These are phyloP conservation scores for Scytalopus superciliaris DNA, from an alignment of 2,113 vertebrate genomes.

Conservation along the genomic window DNA sequence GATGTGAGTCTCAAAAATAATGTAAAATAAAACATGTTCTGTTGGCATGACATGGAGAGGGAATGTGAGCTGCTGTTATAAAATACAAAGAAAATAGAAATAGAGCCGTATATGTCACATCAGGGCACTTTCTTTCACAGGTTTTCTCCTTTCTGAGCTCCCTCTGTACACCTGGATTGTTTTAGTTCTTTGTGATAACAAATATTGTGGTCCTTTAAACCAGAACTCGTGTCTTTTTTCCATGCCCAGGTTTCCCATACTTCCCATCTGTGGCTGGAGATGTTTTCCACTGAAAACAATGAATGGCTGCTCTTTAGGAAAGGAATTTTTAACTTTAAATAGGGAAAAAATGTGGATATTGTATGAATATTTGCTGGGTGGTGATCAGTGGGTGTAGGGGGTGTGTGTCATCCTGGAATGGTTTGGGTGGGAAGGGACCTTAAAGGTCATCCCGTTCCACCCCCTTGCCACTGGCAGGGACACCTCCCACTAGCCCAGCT, in stretches of 20 bases:
- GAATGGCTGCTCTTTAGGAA: neutral
- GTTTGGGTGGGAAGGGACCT: neutral
- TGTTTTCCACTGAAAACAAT: neutral
- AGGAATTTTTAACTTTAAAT: neutral
- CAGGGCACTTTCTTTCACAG: neutral
- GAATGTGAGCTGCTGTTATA: neutral
- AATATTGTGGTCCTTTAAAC: neutral
- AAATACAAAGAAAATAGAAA: neutral
- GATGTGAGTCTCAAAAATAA: neutral
- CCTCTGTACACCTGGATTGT: neutral
- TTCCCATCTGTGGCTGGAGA: neutral
- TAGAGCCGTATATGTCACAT: neutral
- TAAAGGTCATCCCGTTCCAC: neutral
- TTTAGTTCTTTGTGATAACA: neutral
- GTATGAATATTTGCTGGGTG: neutral
- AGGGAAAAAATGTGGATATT: neutral
- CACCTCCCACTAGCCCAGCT: neutral
- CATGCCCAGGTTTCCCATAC: accelerated
- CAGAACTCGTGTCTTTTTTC: accelerated
- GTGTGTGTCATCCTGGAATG: neutral
- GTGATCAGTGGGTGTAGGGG: neutral
- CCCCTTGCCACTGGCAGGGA: neutral
- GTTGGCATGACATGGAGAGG: neutral
- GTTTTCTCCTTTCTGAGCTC: neutral
- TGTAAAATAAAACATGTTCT: neutral